A percentile compares a stretch with the other conserved stretches of the same genome.
phyloP scores from a whole-genome alignment of 2,113 vertebrate species.

The Sceloporus undulatus region DNA sequence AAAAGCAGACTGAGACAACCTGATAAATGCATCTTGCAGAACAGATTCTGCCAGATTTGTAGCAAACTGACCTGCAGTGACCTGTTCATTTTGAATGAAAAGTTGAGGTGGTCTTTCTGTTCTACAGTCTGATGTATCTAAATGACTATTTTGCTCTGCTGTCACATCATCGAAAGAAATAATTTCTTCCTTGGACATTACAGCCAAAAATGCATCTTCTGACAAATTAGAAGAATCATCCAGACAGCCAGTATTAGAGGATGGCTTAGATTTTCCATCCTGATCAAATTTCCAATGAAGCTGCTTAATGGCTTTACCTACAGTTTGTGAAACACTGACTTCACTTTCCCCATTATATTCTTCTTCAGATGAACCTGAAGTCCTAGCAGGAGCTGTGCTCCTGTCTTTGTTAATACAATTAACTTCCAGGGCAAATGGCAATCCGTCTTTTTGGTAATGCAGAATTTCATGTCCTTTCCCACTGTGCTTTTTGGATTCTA shows the following conservation, averaged over 20 bases:
- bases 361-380: conserved; percentile 61
- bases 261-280: conserved; percentile 22
- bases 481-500: conserved; percentile 77
- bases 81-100: conserved; percentile 55
- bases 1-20: conserved; percentile 86
- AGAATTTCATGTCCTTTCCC: conserved; percentile 69
- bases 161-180: neutral
- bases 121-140: conserved; percentile 21
- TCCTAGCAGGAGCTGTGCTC: neutral
- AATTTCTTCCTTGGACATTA: conserved; percentile 57
- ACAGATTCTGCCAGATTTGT: conserved; percentile 94
- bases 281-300: conserved; percentile 50
- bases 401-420: conserved; percentile 48
- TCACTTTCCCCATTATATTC: conserved; percentile 72
- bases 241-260: conserved; percentile 13
- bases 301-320: conserved; percentile 51
- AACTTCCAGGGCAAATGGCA: conserved; percentile 58
- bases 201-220: conserved; percentile 50
- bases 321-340: conserved; percentile 42
- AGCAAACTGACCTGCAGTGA: conserved; percentile 88
- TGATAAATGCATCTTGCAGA: conserved; percentile 94
- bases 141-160: conserved; percentile 26
- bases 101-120: neutral
- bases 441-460: conserved; percentile 72
- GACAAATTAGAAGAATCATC: conserved; percentile 25